A percentile compares a stretch with the other conserved stretches of the same genome.
phyloP scores from a whole-genome alignment of 2,888 invertebrate species.

The Ormyrus pomaceus region DNA sequence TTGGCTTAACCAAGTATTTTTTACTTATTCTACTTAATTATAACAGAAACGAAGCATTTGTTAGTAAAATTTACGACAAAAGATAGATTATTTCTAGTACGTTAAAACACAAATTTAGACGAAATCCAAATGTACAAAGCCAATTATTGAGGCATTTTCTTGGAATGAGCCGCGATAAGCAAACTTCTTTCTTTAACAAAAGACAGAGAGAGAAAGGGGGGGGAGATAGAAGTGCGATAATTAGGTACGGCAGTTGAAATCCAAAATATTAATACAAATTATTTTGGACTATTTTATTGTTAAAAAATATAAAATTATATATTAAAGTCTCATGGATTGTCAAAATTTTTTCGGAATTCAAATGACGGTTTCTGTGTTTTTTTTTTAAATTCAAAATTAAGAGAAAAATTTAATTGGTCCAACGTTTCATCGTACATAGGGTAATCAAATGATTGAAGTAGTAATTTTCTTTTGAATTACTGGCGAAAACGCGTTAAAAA shows the following conservation, averaged over 20 bases:
- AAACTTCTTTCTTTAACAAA: neutral
- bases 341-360: too few species aligned
- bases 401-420: too few species aligned
- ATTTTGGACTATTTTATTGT: too few species aligned
- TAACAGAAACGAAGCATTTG: too few species aligned
- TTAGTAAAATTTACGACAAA: neutral
- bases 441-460: too few species aligned
- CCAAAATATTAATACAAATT: too few species aligned
- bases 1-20: conserved; percentile 2
- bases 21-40: neutral
- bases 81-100: neutral
- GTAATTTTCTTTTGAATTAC: neutral
- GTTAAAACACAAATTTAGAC: neutral
- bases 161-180: neutral
- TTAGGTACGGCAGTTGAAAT: neutral
- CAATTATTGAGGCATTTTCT: conserved; percentile 17
- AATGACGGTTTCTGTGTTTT: too few species aligned
- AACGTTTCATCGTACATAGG: too few species aligned
- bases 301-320: too few species aligned
- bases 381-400: too few species aligned
- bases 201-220: conserved; percentile 19
- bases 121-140: neutral
- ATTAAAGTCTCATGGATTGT: too few species aligned
- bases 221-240: neutral
- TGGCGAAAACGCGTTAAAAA: neutral